phyloP scores from a whole-genome alignment of 2,113 vertebrate species.

The Pelecanus crispus region DNA sequence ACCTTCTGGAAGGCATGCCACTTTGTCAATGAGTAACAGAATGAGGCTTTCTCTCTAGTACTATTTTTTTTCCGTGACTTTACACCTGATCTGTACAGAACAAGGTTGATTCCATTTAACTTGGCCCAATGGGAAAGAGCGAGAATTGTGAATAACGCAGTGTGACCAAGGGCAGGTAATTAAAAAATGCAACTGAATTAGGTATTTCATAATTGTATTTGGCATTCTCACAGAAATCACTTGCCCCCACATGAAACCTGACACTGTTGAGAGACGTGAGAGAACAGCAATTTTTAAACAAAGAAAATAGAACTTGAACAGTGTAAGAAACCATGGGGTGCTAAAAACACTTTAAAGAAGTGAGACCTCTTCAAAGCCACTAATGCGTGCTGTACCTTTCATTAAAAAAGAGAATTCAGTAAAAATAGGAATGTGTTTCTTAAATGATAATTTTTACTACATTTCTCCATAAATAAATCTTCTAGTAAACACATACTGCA shows the following conservation, averaged over 20 bases:
- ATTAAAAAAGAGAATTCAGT: background rate
- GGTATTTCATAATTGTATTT: background rate
- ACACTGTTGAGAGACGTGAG: background rate
- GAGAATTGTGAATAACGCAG: background rate
- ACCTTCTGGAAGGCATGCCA: background rate
- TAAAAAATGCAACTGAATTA: background rate
- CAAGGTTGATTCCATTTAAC: background rate
- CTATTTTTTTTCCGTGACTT: accelerated
- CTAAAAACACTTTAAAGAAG: background rate
- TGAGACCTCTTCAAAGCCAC: background rate
- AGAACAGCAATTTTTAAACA: background rate
- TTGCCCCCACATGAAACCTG: background rate
- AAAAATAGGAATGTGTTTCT: background rate
- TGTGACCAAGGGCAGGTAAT: background rate
- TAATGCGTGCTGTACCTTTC: background rate
- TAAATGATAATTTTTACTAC: background rate
- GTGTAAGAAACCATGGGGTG: background rate
- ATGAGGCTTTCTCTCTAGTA: background rate
- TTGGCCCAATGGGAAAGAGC: background rate
- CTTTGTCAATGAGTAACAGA: background rate
- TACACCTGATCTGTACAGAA: background rate
- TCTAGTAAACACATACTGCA: background rate
- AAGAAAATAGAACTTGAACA: background rate
- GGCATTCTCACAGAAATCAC: background rate
- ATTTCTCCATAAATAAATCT: background rate